phyloP scores from a whole-genome alignment of 1,140 invertebrate species.

The Phenacoccus solenopsis region DNA sequence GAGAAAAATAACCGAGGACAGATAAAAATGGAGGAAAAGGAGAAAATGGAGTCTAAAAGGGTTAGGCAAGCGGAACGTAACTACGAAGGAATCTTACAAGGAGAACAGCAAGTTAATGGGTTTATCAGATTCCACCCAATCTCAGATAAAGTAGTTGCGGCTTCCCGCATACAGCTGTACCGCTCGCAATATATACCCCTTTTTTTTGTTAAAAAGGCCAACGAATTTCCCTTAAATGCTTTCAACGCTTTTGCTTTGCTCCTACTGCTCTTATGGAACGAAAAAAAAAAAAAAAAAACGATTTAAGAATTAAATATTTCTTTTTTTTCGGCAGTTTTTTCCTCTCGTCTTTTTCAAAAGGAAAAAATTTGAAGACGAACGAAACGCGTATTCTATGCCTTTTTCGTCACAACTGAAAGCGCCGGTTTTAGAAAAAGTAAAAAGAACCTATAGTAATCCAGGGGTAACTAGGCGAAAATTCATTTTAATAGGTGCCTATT shows the following conservation, averaged over 20 bases:
- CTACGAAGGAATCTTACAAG: conserved; percentile 15
- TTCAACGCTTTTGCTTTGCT: neutral
- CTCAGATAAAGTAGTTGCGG: conserved; percentile 9
- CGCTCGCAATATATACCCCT: neutral
- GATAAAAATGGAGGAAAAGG: conserved; percentile 16
- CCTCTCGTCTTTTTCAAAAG: no score
- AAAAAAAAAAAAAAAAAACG: neutral
- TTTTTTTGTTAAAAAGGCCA: conserved; percentile 2
- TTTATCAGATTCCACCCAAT: conserved; percentile 16
- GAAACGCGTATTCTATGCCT: no score
- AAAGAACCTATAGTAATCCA: no score
- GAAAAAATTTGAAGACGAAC: no score
- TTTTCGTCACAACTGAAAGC: neutral
- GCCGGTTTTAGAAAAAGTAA: neutral
- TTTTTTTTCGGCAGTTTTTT: no score
- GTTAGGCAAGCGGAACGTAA: conserved; percentile 14
- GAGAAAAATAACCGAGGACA: conserved; percentile 11
- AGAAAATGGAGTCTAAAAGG: conserved; percentile 17
- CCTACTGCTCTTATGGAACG: neutral
- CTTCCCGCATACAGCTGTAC: conserved; percentile 11
- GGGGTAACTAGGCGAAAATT: no score
- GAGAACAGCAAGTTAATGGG: conserved; percentile 16
- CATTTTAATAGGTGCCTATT: no score
- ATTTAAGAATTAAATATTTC: neutral
- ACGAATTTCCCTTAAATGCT: neutral